Evolutionary conservation across 2,888 invertebrate species (phyloP), one percentile per base, ranked within the genome.

Genomic region (Diaprepes abbreviatus): DNA sequence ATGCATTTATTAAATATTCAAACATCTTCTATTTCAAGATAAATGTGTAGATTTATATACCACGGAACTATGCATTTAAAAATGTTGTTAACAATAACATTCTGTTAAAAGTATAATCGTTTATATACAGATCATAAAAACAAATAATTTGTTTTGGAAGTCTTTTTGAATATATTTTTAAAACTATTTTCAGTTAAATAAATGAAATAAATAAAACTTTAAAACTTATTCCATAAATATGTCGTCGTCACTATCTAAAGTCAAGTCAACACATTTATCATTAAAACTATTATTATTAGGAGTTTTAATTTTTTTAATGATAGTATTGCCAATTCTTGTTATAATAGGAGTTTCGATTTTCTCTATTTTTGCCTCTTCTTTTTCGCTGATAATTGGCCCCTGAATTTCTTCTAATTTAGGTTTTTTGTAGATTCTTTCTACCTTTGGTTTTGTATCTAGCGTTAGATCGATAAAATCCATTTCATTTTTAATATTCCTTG

Each of bases 211-310:
- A 35, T n/a, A 35, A 17, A 21, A 12, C 19, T 54, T 17, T 17
- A 12, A 35, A 1, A 38, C 28, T n/a, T 58, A 38, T 40, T 58
- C 58, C 19, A 19, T 24, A 58, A 58, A 58, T 28, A 58, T 24
- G 14, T 58, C 58, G 17, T 58, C 58, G 12, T 58, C 58, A 58
- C 58, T 58, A 12, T 40, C 40, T 12, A 58, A 58, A 24, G 58
- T 58, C 24, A 58, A 40, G 12, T 58, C 58, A n/a, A 58, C 58
- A 24, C 58, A 58, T 9, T 58, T 40, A 24, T 14, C 28, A 10
- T 50, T 6, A 12, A 10, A 24, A 36, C 17, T 35, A 36, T 21
- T 58, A 16, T 50, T 16, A 2, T 28, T n/a, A 50, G 10, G 5
- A 0, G 5, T 28, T 5, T 50, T 14, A n/a, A 50, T 19, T 50